Conservation (phyloP, 2,888 invertebrate species). For the Drosophila melanosoma region DNA sequence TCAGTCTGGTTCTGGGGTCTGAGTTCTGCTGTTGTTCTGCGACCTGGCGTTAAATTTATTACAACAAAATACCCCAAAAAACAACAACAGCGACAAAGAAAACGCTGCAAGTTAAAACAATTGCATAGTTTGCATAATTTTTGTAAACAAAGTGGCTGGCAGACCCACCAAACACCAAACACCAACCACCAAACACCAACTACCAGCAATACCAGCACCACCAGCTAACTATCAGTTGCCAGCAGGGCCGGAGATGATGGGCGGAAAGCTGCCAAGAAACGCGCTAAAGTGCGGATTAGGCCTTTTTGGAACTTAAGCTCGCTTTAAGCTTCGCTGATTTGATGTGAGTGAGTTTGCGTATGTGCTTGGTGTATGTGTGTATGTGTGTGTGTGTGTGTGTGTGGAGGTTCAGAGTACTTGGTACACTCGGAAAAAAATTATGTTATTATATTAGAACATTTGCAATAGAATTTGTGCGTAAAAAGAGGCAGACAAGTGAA, state of each 20-base stretch:
- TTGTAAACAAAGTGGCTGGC: constrained; percentile 71
- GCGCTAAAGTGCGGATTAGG: constrained; percentile 76
- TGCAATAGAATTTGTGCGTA: background rate
- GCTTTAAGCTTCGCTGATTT: constrained; percentile 73
- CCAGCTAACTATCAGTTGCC: constrained; percentile 13
- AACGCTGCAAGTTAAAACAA: constrained; percentile 68
- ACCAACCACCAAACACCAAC: constrained; percentile 5
- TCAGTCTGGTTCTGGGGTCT: constrained; percentile 10
- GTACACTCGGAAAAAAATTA: background rate
- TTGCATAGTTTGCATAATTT: constrained; percentile 78
- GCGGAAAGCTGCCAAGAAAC: constrained; percentile 68
- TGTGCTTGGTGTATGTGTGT: background rate
- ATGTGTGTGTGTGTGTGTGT: background rate
- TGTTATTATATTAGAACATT: background rate
- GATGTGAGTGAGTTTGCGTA: constrained; percentile 7
- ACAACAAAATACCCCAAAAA: constrained; percentile 56
- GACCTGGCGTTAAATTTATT: constrained; percentile 81
- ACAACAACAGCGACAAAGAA: constrained; percentile 27
- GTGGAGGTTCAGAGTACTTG: background rate
- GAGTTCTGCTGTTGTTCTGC: constrained; percentile 11
- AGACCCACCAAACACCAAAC: constrained; percentile 1
- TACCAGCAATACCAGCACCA: background rate
- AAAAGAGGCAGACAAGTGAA: background rate
- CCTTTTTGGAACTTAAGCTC: constrained; percentile 42
- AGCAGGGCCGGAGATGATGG: background rate